phyloP scores from a whole-genome alignment of 2,797 vertebrate species.

The Takifugu ocellatus region DNA sequence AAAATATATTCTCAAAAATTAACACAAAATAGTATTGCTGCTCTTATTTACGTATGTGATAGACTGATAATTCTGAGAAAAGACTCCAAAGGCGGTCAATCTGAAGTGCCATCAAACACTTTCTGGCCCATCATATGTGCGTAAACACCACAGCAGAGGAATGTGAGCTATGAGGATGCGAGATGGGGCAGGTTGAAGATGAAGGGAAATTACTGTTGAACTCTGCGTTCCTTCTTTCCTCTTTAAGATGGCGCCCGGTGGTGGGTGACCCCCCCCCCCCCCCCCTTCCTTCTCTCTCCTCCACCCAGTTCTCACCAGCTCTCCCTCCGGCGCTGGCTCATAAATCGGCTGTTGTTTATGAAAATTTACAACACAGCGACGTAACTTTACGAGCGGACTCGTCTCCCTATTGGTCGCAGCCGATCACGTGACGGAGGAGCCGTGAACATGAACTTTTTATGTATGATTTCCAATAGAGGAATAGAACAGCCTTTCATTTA shows the following conservation, averaged over 20 bases:
- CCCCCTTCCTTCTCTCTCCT: slow-evolving; percentile 47
- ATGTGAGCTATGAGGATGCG: slow-evolving; percentile 65
- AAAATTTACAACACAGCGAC: slow-evolving; percentile 99
- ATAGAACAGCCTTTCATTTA: slow-evolving; percentile 92
- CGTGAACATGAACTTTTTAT: slow-evolving; percentile 99
- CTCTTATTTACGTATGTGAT: too few species aligned
- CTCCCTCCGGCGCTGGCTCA: slow-evolving; percentile 76
- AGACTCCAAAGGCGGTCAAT: too few species aligned
- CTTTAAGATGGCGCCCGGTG: slow-evolving; percentile 95
- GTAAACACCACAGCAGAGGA: slow-evolving; percentile 25
- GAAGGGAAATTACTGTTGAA: slow-evolving; percentile 63
- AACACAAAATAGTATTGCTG: too few species aligned
- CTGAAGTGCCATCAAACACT: too few species aligned
- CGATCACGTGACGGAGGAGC: slow-evolving; percentile 88
- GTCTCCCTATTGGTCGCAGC: slow-evolving; percentile 86
- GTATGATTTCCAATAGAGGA: slow-evolving; percentile 96
- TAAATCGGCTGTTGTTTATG: slow-evolving; percentile 99
- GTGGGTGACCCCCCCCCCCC: slow-evolving; percentile 86
- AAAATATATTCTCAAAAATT: too few species aligned
- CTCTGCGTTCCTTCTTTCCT: slow-evolving; percentile 72
- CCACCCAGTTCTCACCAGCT: slow-evolving; percentile 7
- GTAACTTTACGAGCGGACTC: slow-evolving; percentile 95
- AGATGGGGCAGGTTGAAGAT: slow-evolving; percentile 57
- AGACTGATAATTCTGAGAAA: too few species aligned
- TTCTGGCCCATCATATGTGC: slow-evolving; percentile 17